Evolutionary conservation across 2,113 vertebrate genomes (phyloP).

Genomic region (Cyrtonyx montezumae): DNA sequence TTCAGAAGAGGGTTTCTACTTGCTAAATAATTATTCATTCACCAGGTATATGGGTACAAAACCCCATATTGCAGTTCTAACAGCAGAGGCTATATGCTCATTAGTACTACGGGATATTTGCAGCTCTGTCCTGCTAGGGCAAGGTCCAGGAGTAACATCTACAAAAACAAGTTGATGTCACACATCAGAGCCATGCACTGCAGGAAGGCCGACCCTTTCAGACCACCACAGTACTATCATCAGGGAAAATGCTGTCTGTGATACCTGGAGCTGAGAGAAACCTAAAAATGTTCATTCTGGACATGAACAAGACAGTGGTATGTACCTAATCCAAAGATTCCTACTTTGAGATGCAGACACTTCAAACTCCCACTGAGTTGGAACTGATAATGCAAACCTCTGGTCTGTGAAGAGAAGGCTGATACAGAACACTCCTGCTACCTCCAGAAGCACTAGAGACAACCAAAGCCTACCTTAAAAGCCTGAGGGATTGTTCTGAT

Average conservation of each 20-base stretch:
- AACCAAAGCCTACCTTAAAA: background rate
- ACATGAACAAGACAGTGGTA: background rate
- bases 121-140: background rate
- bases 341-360: background rate
- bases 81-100: background rate
- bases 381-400: background rate
- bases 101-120: background rate
- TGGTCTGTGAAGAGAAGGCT: background rate
- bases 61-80: background rate
- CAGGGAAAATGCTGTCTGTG: background rate
- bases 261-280: background rate
- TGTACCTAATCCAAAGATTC: background rate
- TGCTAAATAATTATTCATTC: background rate
- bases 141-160: background rate
- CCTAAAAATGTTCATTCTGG: background rate
- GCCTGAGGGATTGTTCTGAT: background rate
- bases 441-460: background rate
- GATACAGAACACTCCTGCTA: background rate
- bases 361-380: background rate
- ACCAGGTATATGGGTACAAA: background rate
- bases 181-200: background rate
- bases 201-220: background rate
- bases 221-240: accelerated
- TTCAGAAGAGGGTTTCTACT: background rate
- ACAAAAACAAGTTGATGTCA: accelerated